Percentiles rank a stretch among this genome's conserved stretches.
Evolutionary conservation across 2,113 vertebrate genomes (phyloP).

Genomic region (Nipponia nippon): DNA sequence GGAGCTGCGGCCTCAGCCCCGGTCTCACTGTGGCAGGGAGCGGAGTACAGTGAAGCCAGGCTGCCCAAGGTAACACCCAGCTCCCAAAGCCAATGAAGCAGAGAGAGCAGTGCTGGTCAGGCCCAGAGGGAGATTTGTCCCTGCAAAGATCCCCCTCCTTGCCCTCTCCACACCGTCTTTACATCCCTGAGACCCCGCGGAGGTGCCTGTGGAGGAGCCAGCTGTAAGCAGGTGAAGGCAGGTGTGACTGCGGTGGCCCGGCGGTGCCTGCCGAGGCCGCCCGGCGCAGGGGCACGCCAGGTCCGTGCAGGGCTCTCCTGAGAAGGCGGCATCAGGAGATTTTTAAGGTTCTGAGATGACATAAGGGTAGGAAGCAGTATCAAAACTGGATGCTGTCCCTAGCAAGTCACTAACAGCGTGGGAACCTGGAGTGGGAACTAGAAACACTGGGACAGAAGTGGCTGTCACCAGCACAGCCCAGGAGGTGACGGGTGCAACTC

Average conservation of each 20-base stretch:
- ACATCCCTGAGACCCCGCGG: not conserved
- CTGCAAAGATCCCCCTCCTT: not conserved
- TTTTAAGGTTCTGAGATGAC: not conserved
- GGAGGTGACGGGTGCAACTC: not conserved
- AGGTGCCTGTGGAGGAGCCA: not conserved
- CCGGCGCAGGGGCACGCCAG: not conserved
- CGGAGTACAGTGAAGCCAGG: not conserved
- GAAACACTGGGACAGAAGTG: not conserved
- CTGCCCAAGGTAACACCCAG: accelerated
- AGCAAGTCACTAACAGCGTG: not conserved
- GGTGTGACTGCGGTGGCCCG: not conserved
- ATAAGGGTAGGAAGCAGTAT: not conserved
- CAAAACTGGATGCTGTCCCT: not conserved
- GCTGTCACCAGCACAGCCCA: not conserved
- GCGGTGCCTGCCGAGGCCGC: not conserved
- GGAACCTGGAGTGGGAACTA: not conserved
- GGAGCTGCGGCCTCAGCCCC: not conserved
- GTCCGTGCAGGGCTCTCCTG: not conserved
- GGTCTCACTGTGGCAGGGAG: not conserved
- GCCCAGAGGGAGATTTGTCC: not conserved
- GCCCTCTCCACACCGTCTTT: not conserved
- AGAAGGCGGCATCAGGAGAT: not conserved
- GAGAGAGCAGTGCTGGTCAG: not conserved
- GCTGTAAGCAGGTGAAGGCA: not conserved
- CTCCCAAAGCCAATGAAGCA: not conserved